phyloP scores from a whole-genome alignment of 1,140 invertebrate genomes.

The Callitettix versicolor region DNA sequence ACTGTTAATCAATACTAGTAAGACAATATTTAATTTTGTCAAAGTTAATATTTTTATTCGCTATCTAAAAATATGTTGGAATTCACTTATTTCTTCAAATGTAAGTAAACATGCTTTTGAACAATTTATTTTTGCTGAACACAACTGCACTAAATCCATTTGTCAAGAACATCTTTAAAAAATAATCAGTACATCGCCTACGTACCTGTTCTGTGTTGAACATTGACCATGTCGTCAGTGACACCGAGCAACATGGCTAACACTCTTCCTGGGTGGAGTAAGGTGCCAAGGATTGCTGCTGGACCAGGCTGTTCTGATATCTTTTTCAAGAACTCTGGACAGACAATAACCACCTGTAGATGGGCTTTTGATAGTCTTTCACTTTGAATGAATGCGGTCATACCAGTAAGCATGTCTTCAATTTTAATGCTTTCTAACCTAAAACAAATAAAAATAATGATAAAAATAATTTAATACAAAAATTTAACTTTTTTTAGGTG shows the following conservation, averaged over 20 bases:
- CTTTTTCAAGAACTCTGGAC: conserved; percentile 54
- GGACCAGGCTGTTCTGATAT: conserved; percentile 35
- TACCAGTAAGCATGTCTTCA: conserved; percentile 50
- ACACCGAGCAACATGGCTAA: conserved; percentile 70
- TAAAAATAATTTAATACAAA: too few species aligned
- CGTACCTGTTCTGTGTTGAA: conserved; percentile 44
- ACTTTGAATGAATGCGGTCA: conserved; percentile 40
- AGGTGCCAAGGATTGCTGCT: conserved; percentile 42
- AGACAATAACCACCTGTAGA: conserved; percentile 66
- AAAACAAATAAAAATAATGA: conserved; percentile 27
- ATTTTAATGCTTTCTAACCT: conserved; percentile 61
- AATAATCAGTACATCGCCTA: too few species aligned
- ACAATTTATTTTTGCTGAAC: too few species aligned
- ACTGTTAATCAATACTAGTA: too few species aligned
- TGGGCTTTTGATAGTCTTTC: conserved; percentile 29
- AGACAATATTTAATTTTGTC: too few species aligned
- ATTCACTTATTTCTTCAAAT: too few species aligned
- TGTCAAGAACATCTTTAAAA: too few species aligned
- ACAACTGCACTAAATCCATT: too few species aligned
- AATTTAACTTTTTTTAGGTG: too few species aligned
- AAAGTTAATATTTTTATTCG: too few species aligned
- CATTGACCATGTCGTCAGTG: conserved; percentile 45
- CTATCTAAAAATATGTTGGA: too few species aligned
- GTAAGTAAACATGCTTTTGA: too few species aligned
- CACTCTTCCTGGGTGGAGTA: conserved; percentile 56